Evolutionary conservation across 2,797 vertebrate species (phyloP), one percentile per base, ranked within the genome.

Genomic region (Acestrorhynchus altus): DNA sequence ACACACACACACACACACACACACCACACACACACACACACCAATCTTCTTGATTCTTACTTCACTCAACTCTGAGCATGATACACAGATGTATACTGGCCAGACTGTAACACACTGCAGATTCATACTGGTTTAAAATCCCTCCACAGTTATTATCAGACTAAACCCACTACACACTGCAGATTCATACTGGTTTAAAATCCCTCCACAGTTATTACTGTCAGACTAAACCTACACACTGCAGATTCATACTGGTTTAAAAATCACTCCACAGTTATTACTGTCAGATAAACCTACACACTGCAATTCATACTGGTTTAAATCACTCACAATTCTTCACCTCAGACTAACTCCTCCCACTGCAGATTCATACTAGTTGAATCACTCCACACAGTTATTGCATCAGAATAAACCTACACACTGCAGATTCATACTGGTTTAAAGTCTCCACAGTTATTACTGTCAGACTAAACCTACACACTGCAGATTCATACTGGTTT

Each of bases 1-100:
- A 56, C 57, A 69, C 54, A 39, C 8, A 39, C 59, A 63, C 31
- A 63, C 16, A 39, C 16, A 64, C 18, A 39, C 35, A 64, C 60
- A 28, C 8, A 11, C 71, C 44, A 49, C 63, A 78, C 39, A 71
- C 70, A 78, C 26, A 20, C 69, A 77, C 39, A 46, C 39, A 22
- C 20, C n/a, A n/a, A n/a, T n/a, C n/a, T n/a, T n/a, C n/a, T n/a
- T n/a, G n/a, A n/a, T n/a, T n/a, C n/a, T n/a, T n/a, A n/a, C n/a
- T n/a, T n/a, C n/a, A n/a, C n/a, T n/a, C n/a, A n/a, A n/a, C n/a
- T n/a, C n/a, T n/a, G n/a, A n/a, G n/a, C n/a, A n/a, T n/a, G n/a
- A n/a, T n/a, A n/a, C n/a, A 20, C 22, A 56, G 52, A 56, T 56
- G 24, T 22, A 24, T 56, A 56, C 20, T 56, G 52, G 52, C 20